Evolutionary conservation across 2,113 vertebrate genomes (phyloP), one percentile per base, ranked within the genome.

Genomic region (Furnarius figulus): DNA sequence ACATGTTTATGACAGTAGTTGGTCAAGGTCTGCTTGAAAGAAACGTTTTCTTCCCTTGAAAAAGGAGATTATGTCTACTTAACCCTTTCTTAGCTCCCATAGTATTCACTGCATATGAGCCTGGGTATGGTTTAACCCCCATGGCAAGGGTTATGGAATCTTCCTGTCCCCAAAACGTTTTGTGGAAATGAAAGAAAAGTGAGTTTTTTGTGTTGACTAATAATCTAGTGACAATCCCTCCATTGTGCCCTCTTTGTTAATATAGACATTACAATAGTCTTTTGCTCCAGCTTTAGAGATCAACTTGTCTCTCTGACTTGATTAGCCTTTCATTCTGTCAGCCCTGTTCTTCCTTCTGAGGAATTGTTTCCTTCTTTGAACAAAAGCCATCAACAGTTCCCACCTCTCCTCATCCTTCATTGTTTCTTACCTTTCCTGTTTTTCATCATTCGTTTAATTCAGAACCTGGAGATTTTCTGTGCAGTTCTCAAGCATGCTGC

Each of bases 21-120:
- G 89, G 97, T 98, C 98, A 96, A 94, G 97, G 95, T 97, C 91
- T 97, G 86, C 68, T 96, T 96, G 76, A 85, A 97, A 94, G 96
- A 97, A 98, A 94, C 88, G 84, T 85, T 95, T 97, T 92, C 76
- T 92, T 91, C 61, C 73, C 84, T 93, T 52, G 70, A 84, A 96
- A 94, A 94, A 90, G 66, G 70, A 95, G 89, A 89, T 68, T 37
- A 73, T 93, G 33, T 89, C 70, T 67, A 22, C 77, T 97, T 98
- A 98, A 98, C 97, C 76, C 95, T 92, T 97, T 93, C 79, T 76
- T 89, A 75, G 52, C 68, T 83, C 39, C 52, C 1, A 1, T 2
- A 50, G 21, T 12, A 50, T 55, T 74, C 70, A 44, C 70, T 63
- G 35, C 50, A 14, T 20, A 24, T 17, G 18, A 86, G 61, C 58